A percentile compares a stretch with the other conserved stretches of the same genome.
phyloP scores from a whole-genome alignment of 2,888 invertebrate species.

The Drosophila suboccidentalis region DNA sequence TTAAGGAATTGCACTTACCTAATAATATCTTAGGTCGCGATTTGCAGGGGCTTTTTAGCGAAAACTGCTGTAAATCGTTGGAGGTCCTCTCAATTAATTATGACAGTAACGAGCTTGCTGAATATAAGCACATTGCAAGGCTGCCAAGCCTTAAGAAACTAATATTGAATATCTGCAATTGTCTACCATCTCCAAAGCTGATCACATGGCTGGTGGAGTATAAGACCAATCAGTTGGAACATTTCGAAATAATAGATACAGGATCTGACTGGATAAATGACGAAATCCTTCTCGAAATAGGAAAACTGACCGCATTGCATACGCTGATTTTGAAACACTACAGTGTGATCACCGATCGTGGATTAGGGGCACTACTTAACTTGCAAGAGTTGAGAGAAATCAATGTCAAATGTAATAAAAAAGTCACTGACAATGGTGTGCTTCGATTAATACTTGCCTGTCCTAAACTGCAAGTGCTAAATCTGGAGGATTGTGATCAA shows the following conservation, averaged over 20 bases:
- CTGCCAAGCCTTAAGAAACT: slow-evolving; percentile 53
- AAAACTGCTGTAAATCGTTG: slow-evolving; percentile 16
- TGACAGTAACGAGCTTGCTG: neutral
- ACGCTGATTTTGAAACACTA: slow-evolving; percentile 24
- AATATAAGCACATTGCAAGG: slow-evolving; percentile 44
- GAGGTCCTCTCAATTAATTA: slow-evolving; percentile 36
- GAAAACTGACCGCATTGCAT: slow-evolving; percentile 20
- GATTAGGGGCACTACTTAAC: too few species aligned
- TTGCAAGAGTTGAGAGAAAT: too few species aligned
- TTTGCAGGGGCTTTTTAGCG: neutral
- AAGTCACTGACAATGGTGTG: too few species aligned
- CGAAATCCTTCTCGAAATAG: slow-evolving; percentile 16
- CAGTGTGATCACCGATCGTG: too few species aligned
- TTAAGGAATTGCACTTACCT: too few species aligned
- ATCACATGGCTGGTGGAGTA: slow-evolving; percentile 25
- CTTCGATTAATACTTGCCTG: too few species aligned
- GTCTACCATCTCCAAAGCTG: slow-evolving; percentile 26
- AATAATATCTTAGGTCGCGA: too few species aligned
- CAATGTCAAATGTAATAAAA: too few species aligned
- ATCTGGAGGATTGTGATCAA: too few species aligned
- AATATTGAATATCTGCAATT: neutral
- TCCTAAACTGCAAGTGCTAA: too few species aligned
- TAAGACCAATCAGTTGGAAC: slow-evolving; percentile 34
- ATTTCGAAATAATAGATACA: slow-evolving; percentile 34
- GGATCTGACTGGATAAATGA: neutral